Percentiles rank a stretch among this genome's conserved stretches.
phyloP scores from a whole-genome alignment of 2,113 vertebrate species.

The Nestor notabilis region DNA sequence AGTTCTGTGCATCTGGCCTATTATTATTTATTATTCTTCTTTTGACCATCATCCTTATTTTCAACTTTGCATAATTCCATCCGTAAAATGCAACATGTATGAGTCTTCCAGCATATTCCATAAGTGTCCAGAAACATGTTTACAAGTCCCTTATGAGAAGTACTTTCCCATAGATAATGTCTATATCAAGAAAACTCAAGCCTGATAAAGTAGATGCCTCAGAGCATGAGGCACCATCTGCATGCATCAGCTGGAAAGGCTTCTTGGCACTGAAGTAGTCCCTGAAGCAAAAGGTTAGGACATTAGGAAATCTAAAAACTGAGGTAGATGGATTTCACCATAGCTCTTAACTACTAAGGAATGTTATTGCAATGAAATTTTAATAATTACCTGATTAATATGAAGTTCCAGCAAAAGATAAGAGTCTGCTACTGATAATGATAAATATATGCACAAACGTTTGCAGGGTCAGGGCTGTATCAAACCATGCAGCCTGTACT shows the following conservation, averaged over 20 bases:
- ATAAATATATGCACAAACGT: neutral
- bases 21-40: neutral
- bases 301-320: neutral
- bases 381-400: neutral
- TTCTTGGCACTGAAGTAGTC: neutral
- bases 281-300: neutral
- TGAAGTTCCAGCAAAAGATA: neutral
- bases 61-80: neutral
- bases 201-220: neutral
- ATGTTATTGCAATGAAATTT: neutral
- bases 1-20: neutral
- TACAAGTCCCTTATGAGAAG: neutral
- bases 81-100: neutral
- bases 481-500: neutral
- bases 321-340: neutral
- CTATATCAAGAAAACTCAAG: neutral
- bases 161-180: neutral
- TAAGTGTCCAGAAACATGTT: neutral
- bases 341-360: neutral
- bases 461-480: neutral
- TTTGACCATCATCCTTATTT: neutral
- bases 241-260: neutral
- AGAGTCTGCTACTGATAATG: neutral
- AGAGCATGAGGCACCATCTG: neutral
- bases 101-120: neutral